Percentiles rank a stretch among this genome's conserved stretches.
These are phyloP conservation scores for Syritta pipiens DNA, from an alignment of 2,888 invertebrate species.

Conservation along the genomic window DNA sequence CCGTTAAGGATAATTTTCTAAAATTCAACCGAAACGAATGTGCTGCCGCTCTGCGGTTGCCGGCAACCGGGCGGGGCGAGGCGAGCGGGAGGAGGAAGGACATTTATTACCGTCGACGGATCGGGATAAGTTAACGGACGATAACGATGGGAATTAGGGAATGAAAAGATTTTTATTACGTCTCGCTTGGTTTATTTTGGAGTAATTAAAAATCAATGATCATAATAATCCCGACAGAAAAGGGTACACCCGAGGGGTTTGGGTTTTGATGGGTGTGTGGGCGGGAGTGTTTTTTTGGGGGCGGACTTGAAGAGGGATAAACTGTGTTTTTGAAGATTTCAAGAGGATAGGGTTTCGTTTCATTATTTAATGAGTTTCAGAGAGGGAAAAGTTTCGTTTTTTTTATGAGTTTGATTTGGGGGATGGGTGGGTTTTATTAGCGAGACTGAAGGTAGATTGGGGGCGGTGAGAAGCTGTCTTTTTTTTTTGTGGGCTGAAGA, in stretches of 20 bases:
- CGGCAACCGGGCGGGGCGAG: not conserved
- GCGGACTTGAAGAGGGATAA: no score
- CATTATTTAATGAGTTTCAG: no score
- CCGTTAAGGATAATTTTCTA: constrained; percentile 3
- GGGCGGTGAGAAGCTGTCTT: no score
- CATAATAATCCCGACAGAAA: constrained; percentile 3
- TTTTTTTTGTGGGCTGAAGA: no score
- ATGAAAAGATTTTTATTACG: constrained; percentile 28
- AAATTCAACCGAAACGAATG: constrained; percentile 11
- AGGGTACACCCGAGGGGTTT: constrained; percentile 13
- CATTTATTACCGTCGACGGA: constrained; percentile 25
- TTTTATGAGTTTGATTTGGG: no score
- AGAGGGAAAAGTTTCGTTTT: no score
- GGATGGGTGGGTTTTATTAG: no score
- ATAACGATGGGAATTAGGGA: constrained; percentile 15
- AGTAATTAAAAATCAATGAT: constrained; percentile 50
- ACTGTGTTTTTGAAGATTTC: no score
- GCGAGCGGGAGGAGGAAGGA: constrained; percentile 21
- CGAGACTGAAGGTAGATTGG: no score
- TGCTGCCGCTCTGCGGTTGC: no score
- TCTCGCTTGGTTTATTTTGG: constrained; percentile 27
- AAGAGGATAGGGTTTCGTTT: no score
- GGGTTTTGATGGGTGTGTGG: not conserved
- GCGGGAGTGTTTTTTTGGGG: not conserved
- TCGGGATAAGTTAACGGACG: constrained; percentile 25